phyloP scores from a whole-genome alignment of 2,888 invertebrate species.

The Orthosia cruda region DNA sequence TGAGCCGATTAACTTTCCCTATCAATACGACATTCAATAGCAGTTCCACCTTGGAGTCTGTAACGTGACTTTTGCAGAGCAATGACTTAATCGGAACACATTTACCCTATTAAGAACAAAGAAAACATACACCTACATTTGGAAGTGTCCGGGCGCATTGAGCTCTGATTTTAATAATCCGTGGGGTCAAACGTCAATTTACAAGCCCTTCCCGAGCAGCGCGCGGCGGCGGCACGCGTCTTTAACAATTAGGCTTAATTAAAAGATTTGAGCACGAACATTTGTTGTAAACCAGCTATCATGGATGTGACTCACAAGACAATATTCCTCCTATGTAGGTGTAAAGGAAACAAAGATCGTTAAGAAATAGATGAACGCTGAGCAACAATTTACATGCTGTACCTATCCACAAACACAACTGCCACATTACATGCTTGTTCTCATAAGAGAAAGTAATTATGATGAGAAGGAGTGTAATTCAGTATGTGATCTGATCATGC shows the following conservation, averaged over 20 bases:
- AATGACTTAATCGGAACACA: conserved; percentile 42
- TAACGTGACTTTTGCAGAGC: conserved; percentile 10
- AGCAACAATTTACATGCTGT: conserved; percentile 33
- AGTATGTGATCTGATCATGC: conserved; percentile 13
- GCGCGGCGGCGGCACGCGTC: conserved; percentile 69
- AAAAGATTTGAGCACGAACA: conserved; percentile 78
- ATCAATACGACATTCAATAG: conserved; percentile 13
- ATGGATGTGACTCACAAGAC: conserved; percentile 69
- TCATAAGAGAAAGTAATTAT: conserved; percentile 6
- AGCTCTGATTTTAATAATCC: conserved; percentile 83
- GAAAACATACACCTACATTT: conserved; percentile 52
- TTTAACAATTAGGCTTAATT: conserved; percentile 83
- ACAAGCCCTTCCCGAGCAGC: conserved; percentile 72
- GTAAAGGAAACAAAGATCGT: conserved; percentile 60
- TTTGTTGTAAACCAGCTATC: conserved; percentile 66
- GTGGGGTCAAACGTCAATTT: conserved; percentile 84
- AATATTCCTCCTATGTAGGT: conserved; percentile 64
- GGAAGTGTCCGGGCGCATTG: conserved; percentile 41
- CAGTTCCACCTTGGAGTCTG: conserved; percentile 9
- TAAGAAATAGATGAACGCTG: conserved; percentile 50
- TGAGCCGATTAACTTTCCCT: not conserved
- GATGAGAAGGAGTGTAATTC: not conserved
- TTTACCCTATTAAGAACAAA: conserved; percentile 45
- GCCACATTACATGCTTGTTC: not conserved
- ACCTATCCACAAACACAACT: conserved; percentile 14